Conservation (phyloP, 2,797 vertebrate genomes). For the Phrynocephalus forsythii region DNA sequence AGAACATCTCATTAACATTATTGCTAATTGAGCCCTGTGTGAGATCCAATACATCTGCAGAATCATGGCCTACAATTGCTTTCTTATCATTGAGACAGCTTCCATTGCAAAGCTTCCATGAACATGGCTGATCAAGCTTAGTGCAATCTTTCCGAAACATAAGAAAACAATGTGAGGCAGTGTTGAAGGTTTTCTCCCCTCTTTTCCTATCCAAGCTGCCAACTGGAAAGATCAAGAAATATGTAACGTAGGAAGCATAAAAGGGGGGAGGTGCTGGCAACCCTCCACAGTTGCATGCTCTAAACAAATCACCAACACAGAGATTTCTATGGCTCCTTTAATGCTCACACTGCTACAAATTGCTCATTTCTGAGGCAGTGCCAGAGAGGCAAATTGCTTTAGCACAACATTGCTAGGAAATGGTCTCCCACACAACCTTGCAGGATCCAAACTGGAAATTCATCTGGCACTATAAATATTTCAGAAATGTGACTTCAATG, state of each 20-base stretch:
- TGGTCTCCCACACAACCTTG: constrained; percentile 34
- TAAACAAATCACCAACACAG: constrained; percentile 7
- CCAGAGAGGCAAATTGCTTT: constrained; percentile 32
- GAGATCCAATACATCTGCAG: background rate
- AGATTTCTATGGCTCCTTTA: constrained; percentile 27
- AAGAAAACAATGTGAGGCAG: constrained; percentile 11
- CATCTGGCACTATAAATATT: constrained; percentile 41
- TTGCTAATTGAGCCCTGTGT: background rate
- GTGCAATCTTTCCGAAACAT: background rate
- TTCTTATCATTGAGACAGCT: background rate
- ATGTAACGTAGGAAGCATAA: constrained; percentile 18
- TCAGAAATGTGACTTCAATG: constrained; percentile 19
- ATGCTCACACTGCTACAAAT: constrained; percentile 4
- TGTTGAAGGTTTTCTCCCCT: background rate
- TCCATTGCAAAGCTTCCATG: background rate
- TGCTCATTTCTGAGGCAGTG: constrained; percentile 4
- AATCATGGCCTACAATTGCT: background rate
- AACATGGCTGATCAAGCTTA: background rate
- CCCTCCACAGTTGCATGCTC: background rate
- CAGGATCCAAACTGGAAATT: constrained; percentile 33
- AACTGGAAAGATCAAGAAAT: constrained; percentile 38
- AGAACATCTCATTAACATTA: background rate
- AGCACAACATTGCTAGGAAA: constrained; percentile 29
- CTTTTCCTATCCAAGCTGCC: constrained; percentile 1
- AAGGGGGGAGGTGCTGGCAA: constrained; percentile 16